Evolutionary conservation across 2,888 invertebrate species (phyloP), one percentile per base, ranked within the genome.

Genomic region (Leucoma salicis): DNA sequence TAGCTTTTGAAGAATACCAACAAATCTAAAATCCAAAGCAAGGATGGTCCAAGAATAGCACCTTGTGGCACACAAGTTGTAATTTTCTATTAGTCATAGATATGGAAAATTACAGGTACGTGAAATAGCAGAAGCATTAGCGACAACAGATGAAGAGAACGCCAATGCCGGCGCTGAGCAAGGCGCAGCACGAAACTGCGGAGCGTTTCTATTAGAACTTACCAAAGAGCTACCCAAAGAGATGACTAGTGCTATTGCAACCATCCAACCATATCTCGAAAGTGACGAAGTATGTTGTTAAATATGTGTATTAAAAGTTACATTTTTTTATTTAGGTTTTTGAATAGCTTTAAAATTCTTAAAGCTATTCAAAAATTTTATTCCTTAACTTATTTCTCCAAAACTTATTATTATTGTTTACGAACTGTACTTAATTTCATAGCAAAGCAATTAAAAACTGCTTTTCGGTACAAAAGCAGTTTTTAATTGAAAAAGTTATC

Each of bases 91-190:
- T 21, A n/a, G n/a, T n/a, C 8, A 21, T 21, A 4, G 16, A 16
- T 16, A 1, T 8, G 8, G 5, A 8, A 21, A 21, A 16, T 31
- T 33, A 0, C 27, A 86, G 88, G 88, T 95, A 5, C 87, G 91
- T 37, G 95, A 95, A 82, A 92, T 96, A 49, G 93, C 93, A 0
- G 93, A 94, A 71, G 92, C 93, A 43, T 92, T 95, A 60, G 90
- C 74, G 40, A 81, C 77, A 4, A 66, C 88, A 2, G 87, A 86
- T 6, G 89, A 89, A 32, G 91, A 91, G 33, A 80, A 79, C 28
- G 84, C 79, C 15, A 88, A 82, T 25, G 72, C 59, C 2, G 74
- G 68, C 21, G 75, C 89, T 0, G 87, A 86, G 44, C 81, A 82
- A 39, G 75, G 75, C 1, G 87, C 83, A 6, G 88, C 82, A 4